Base-by-base conservation (phyloP, 1,140 invertebrate genomes). In the Holotrichia oblita region DNA sequence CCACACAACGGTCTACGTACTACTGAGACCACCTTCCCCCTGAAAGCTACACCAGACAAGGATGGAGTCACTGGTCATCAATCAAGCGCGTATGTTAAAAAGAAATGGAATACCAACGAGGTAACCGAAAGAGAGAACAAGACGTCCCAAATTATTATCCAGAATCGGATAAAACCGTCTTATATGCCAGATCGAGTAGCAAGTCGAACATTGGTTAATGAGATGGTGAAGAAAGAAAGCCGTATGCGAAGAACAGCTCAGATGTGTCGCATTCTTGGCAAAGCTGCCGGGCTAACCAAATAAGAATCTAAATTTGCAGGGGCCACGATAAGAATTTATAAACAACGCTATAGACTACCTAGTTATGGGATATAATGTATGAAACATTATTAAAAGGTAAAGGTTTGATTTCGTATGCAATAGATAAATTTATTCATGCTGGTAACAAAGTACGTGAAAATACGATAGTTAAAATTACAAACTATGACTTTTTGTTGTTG, bases 151-250 rank as follows among this genome's bases (percentile, higher is more conserved):
- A 27, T 74, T 40, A 74, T 74, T 74, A 74, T 74, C 17, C 27
- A 34, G 73, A 74, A 74, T 74, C 73, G 27, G 73, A 74, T 24
- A n/a, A 20, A 74, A 74, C 34, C 73, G 17, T 74, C 73, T 74
- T 74, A 74, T 74, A 74, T 44, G 40, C 73, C 27, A 55, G 73
- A 74, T 74, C 73, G 40, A 74, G 73, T 74, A 74, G 73, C 73
- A 74, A 44, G 40, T 74, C 73, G 73, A 24, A 74, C 73, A 74
- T n/a, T 74, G 73, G 22, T 74, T 74, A 74, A 2, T 20, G 73
- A 74, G 73, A 74, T 74, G 17, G 40, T 9, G 61, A 34, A 27
- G 61, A 34, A 69, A 12, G 22, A 34, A 27, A 10, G 61, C 61
- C 4, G 24, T 14, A 27, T 12, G 3, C 22, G 61, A 27, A 34